These are phyloP conservation scores for Oreotrochilus melanogaster DNA, from an alignment of 2,113 vertebrate species.

Conservation along the genomic window DNA sequence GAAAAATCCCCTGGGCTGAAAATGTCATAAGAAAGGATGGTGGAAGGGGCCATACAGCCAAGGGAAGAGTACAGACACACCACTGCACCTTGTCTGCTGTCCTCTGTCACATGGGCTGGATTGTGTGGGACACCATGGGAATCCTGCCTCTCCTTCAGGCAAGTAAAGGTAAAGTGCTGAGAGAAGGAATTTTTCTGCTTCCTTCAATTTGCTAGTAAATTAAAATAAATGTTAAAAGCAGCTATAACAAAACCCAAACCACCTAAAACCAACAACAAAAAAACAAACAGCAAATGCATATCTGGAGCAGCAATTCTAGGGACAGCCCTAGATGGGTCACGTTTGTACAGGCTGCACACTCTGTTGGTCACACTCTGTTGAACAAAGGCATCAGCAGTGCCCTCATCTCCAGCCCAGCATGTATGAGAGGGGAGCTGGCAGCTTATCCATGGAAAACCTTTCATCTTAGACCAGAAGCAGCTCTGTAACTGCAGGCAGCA, in stretches of 20 bases:
- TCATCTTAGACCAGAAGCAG: background rate
- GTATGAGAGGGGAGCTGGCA: background rate
- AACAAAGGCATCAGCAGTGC: background rate
- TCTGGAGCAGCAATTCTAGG: background rate
- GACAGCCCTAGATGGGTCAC: background rate
- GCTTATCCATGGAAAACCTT: background rate
- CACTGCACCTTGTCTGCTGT: background rate
- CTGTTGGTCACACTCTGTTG: background rate
- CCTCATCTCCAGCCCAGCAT: accelerated
- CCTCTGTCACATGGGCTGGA: background rate
- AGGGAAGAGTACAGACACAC: background rate
- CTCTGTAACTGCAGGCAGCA: background rate
- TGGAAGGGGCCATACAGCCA: background rate
- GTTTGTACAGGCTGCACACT: background rate
- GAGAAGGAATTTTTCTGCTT: background rate
- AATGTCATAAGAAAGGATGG: background rate
- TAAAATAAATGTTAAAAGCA: background rate
- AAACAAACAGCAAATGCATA: background rate
- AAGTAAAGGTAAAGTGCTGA: background rate
- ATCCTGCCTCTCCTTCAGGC: background rate
- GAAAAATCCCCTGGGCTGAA: background rate
- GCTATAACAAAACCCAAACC: no score
- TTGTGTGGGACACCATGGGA: background rate
- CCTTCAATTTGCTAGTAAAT: background rate
- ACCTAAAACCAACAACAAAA: no score